Evolutionary conservation across 2,888 invertebrate genomes (phyloP).

Genomic region (Geotrupes spiniger): DNA sequence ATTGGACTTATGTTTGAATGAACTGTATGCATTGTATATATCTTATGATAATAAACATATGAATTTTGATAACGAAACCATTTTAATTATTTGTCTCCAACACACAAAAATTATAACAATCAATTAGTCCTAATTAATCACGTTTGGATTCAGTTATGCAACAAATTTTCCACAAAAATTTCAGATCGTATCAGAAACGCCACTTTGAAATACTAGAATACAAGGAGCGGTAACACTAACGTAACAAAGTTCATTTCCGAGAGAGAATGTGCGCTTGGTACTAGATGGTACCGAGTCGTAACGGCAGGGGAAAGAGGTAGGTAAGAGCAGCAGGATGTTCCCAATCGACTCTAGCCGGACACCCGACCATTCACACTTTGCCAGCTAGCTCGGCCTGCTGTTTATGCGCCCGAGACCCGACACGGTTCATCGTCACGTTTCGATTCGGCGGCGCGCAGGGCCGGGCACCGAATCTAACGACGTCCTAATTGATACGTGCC

Average conservation of each 20-base stretch:
- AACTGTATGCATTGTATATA: too few relatives aligned
- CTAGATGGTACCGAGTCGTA: constrained; percentile 3
- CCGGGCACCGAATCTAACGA: neutral
- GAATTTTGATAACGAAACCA: too few relatives aligned
- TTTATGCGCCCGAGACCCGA: constrained; percentile 1
- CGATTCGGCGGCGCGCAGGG: neutral
- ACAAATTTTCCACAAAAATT: too few relatives aligned
- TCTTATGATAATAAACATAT: too few relatives aligned
- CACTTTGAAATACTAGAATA: neutral
- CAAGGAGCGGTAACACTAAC: constrained; percentile 3
- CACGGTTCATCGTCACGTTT: constrained; percentile 1
- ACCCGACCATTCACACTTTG: constrained; percentile 4
- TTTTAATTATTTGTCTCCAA: too few relatives aligned
- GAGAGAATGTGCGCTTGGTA: constrained; percentile 6
- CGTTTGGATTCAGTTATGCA: too few relatives aligned
- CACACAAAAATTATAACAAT: too few relatives aligned
- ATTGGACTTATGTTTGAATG: too few relatives aligned
- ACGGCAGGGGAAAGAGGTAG: neutral
- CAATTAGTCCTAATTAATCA: too few relatives aligned
- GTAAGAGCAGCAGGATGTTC: constrained; percentile 4
- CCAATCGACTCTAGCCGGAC: constrained; percentile 5
- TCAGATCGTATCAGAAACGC: too few relatives aligned
- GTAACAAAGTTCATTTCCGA: neutral
- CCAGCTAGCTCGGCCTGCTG: too few relatives aligned
- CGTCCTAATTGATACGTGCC: too few relatives aligned